A percentile compares a stretch with the other conserved stretches of the same genome.
These are phyloP conservation scores for Caerostris extrusa DNA, from an alignment of 1,140 invertebrate species.

Conservation along the genomic window DNA sequence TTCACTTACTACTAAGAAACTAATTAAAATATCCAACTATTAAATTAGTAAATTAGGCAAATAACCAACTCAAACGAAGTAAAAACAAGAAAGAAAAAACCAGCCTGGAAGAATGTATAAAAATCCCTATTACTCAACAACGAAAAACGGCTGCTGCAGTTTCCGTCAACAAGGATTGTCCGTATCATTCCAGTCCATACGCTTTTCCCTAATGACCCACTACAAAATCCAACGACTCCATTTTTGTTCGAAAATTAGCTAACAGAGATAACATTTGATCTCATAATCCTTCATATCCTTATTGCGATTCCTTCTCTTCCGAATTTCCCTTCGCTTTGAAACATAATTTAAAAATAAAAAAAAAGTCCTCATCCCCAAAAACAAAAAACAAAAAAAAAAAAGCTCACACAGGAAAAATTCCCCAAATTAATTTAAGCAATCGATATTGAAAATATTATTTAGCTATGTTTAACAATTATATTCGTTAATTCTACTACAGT, in stretches of 20 bases:
- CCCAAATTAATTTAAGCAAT: constrained; percentile 2
- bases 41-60: too few species aligned
- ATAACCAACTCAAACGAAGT: too few species aligned
- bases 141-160: neutral
- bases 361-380: neutral
- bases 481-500: too few species aligned
- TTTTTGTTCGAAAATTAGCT: constrained; percentile 38
- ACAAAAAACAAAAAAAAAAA: neutral
- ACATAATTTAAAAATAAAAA: neutral
- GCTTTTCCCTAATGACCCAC: neutral
- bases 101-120: too few species aligned
- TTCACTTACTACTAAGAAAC: too few species aligned
- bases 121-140: too few species aligned
- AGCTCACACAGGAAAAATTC: neutral
- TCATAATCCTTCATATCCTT: neutral
- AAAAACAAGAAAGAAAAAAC: too few species aligned
- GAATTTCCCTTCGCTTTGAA: neutral
- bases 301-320: neutral
- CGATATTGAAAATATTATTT: too few species aligned
- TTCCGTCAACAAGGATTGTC: neutral
- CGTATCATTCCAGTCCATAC: neutral
- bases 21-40: too few species aligned
- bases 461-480: too few species aligned
- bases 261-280: constrained; percentile 25
- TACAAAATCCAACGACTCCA: neutral